phyloP scores from a whole-genome alignment of 2,113 vertebrate species.

The Ageneiosus marmoratus region DNA sequence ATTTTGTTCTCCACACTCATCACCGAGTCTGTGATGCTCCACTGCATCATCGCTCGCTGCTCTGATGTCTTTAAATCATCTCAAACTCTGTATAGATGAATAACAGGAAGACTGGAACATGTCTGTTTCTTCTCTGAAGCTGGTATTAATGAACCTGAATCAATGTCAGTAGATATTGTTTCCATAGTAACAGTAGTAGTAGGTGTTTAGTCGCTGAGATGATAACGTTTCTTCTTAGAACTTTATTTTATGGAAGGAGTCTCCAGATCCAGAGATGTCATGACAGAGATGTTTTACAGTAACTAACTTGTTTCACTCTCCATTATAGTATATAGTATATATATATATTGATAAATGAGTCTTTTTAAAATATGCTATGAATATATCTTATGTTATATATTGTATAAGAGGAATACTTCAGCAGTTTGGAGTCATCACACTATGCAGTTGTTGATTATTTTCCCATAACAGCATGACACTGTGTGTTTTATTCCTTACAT shows the following conservation, averaged over 20 bases:
- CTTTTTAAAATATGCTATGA: too few relatives aligned
- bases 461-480: too few relatives aligned
- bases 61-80: constrained; percentile 18
- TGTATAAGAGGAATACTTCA: too few relatives aligned
- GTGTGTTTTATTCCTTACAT: too few relatives aligned
- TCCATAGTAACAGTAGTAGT: background rate
- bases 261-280: background rate
- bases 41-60: background rate
- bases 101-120: background rate
- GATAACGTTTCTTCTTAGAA: background rate
- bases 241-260: background rate
- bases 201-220: background rate
- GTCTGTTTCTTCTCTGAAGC: background rate
- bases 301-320: too few relatives aligned
- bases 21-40: background rate
- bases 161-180: background rate
- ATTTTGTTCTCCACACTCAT: background rate
- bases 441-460: too few relatives aligned
- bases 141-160: constrained; percentile 42
- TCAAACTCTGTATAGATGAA: constrained; percentile 13
- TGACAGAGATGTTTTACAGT: too few relatives aligned
- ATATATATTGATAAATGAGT: too few relatives aligned
- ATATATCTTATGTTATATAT: too few relatives aligned
- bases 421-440: too few relatives aligned
- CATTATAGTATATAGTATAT: too few relatives aligned